A percentile compares a stretch with the other conserved stretches of the same genome.
Evolutionary conservation across 1,140 invertebrate species (phyloP).

Genomic region (Vollenhovia emeryi): DNA sequence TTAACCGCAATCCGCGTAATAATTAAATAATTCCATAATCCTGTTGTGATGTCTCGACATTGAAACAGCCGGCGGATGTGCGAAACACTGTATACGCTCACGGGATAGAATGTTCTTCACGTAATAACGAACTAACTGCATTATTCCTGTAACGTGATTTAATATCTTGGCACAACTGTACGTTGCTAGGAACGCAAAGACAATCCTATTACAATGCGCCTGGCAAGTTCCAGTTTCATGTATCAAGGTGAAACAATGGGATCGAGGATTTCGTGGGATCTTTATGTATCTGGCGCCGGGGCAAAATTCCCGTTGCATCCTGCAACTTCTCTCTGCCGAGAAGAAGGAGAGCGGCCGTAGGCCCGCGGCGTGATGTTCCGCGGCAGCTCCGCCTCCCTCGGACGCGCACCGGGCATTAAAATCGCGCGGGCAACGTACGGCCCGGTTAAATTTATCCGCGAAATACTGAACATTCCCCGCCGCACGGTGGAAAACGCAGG

Average conservation of each 20-base stretch:
- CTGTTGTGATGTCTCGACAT: slow-evolving; percentile 39
- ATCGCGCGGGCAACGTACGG: slow-evolving; percentile 62
- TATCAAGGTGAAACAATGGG: slow-evolving; percentile 57
- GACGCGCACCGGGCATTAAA: slow-evolving; percentile 69
- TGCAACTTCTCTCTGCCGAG: slow-evolving; percentile 10
- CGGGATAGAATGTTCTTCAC: slow-evolving; percentile 52
- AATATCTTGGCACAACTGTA: slow-evolving; percentile 60
- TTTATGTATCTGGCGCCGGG: slow-evolving; percentile 26
- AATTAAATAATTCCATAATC: slow-evolving; percentile 22
- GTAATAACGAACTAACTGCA: slow-evolving; percentile 60
- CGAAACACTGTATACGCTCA: slow-evolving; percentile 22
- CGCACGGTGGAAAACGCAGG: slow-evolving; percentile 43
- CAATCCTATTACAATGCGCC: slow-evolving; percentile 59
- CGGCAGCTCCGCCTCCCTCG: slow-evolving; percentile 63
- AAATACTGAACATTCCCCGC: slow-evolving; percentile 72
- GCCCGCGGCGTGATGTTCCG: not conserved
- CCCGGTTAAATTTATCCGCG: slow-evolving; percentile 76
- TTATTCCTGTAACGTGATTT: slow-evolving; percentile 60
- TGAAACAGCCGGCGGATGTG: slow-evolving; percentile 34
- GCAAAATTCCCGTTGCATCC: slow-evolving; percentile 58
- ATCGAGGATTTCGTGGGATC: slow-evolving; percentile 56
- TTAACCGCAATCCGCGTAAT: slow-evolving; percentile 8
- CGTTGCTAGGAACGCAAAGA: slow-evolving; percentile 53
- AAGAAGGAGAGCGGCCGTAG: not conserved
- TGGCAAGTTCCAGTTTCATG: slow-evolving; percentile 58